A percentile compares a stretch with the other conserved stretches of the same genome.
Evolutionary conservation across 2,797 vertebrate species (phyloP).

Genomic region (Epinephelus coioides): DNA sequence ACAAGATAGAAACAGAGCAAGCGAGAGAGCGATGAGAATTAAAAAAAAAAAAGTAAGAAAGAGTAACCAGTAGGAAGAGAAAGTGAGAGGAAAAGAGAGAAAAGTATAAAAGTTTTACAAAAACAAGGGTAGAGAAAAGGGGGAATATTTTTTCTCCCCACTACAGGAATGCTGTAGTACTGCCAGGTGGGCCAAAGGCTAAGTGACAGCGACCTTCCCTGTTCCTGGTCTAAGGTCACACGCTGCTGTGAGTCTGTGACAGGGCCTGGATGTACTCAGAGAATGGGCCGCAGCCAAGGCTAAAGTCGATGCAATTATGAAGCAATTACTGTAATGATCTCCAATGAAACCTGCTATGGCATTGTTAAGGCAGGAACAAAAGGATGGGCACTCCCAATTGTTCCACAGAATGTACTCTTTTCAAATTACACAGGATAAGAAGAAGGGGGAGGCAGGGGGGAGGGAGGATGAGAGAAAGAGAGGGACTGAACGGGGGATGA

Average conservation of each 20-base stretch:
- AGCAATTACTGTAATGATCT: slow-evolving; percentile 83
- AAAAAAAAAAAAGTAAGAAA: slow-evolving; percentile 8
- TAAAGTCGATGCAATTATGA: slow-evolving; percentile 78
- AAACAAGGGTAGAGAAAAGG: slow-evolving; percentile 22
- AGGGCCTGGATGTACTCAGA: slow-evolving; percentile 65
- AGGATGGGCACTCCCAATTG: slow-evolving; percentile 60
- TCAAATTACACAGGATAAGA: slow-evolving; percentile 58
- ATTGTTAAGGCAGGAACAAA: slow-evolving; percentile 75
- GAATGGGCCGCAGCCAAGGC: slow-evolving; percentile 71
- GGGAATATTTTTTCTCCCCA: slow-evolving; percentile 7
- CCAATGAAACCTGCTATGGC: slow-evolving; percentile 72
- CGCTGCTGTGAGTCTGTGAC: slow-evolving; percentile 58
- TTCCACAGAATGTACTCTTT: slow-evolving; percentile 63
- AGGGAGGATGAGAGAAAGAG: slow-evolving; percentile 26
- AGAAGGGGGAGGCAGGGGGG: neutral
- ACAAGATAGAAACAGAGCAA: slow-evolving; percentile 51
- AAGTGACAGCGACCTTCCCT: slow-evolving; percentile 66
- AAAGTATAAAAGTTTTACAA: neutral
- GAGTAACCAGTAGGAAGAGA: slow-evolving; percentile 32
- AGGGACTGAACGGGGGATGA: slow-evolving; percentile 27
- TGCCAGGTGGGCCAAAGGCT: slow-evolving; percentile 63
- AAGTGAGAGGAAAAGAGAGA: slow-evolving; percentile 19
- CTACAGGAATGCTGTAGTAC: slow-evolving; percentile 61
- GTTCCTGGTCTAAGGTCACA: slow-evolving; percentile 69
- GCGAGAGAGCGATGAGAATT: slow-evolving; percentile 27